These are phyloP conservation scores for Nothura maculosa DNA, from an alignment of 2,797 vertebrate species.

Conservation along the genomic window DNA sequence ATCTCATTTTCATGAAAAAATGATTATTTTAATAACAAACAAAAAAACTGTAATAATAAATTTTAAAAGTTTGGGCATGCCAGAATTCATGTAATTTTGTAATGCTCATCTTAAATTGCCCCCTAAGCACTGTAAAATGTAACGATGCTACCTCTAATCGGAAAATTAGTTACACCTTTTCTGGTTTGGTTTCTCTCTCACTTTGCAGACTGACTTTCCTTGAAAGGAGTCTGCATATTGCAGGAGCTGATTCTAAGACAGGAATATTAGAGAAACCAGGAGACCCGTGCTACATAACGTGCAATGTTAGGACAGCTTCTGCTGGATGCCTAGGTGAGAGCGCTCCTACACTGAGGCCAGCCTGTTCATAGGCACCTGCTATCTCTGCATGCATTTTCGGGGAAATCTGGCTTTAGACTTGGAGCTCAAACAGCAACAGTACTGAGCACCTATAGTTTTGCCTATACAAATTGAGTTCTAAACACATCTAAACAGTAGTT, in stretches of 20 bases:
- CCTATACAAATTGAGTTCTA: background rate
- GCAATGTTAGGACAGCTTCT: background rate
- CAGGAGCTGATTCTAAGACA: background rate
- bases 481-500: background rate
- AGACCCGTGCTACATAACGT: background rate
- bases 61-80: background rate
- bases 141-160: background rate
- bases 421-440: background rate
- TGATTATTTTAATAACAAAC: background rate
- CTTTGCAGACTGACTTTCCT: background rate
- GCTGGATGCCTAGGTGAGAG: background rate
- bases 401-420: background rate
- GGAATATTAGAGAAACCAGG: background rate
- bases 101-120: background rate
- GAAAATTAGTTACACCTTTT: background rate
- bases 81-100: background rate
- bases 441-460: background rate
- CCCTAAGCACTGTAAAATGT: background rate
- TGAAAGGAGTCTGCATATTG: background rate
- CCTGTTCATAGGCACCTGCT: background rate
- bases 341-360: background rate
- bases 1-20: background rate
- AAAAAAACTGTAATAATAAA: background rate
- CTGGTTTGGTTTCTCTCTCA: background rate
- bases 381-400: background rate